Conservation (phyloP, 2,888 invertebrate species). For the Synergus umbraculus region DNA sequence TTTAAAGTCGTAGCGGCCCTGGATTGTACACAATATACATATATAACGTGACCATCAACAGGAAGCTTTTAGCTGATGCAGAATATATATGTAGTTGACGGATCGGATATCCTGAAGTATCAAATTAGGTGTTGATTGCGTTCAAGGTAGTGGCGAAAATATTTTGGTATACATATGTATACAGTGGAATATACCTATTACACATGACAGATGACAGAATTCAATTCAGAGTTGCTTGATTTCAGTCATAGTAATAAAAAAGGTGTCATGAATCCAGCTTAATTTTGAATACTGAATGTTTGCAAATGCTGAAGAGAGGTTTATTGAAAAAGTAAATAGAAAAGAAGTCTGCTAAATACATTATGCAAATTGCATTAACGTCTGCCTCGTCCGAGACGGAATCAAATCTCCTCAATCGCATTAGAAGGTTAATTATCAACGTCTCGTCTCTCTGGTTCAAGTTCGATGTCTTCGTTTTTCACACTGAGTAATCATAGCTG, state of each 20-base stretch:
- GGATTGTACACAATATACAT: background rate
- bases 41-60: background rate
- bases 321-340: background rate
- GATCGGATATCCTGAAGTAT: conserved; percentile 26
- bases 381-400: background rate
- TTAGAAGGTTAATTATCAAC: conserved; percentile 26
- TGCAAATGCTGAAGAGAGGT: background rate
- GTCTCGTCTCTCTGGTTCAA: conserved; percentile 1
- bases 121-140: conserved; percentile 16
- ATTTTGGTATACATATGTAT: background rate
- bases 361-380: background rate
- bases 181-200: too few relatives aligned
- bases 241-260: too few relatives aligned
- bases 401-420: conserved; percentile 7
- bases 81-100: background rate
- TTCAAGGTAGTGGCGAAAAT: background rate
- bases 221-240: too few relatives aligned
- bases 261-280: too few relatives aligned
- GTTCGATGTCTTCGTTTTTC: background rate
- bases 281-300: background rate
- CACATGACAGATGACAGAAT: too few relatives aligned
- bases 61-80: conserved; percentile 10
- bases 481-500: background rate
- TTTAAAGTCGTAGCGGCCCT: background rate
- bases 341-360: background rate